phyloP scores from a whole-genome alignment of 2,113 vertebrate species.

The Xenopus tropicalis region DNA sequence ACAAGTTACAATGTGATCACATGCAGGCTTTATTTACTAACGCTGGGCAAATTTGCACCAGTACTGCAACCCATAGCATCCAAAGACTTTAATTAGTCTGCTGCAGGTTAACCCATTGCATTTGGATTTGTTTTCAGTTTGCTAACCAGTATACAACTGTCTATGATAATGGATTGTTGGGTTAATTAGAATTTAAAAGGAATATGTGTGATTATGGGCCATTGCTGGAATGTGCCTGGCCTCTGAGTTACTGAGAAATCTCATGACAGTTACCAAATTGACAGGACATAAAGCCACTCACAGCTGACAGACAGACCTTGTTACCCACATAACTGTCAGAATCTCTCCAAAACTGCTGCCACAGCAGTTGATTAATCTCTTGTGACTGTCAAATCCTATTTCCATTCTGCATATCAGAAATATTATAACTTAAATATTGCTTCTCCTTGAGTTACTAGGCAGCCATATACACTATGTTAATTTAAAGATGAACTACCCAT shows the following conservation, averaged over 20 bases:
- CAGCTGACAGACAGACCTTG: slow-evolving; percentile 13
- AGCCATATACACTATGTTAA: no score
- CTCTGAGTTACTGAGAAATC: slow-evolving; percentile 7
- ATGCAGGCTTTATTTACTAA: no score
- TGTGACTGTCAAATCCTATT: slow-evolving; percentile 21
- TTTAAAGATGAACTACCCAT: no score
- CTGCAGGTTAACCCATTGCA: no score
- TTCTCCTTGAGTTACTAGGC: no score
- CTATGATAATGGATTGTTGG: neutral
- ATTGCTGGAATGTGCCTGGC: neutral
- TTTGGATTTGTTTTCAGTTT: no score
- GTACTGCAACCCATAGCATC: no score
- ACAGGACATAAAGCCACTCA: slow-evolving; percentile 15
- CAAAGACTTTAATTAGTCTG: no score
- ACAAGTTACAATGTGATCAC: no score
- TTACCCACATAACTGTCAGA: slow-evolving; percentile 21
- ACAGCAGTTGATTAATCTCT: slow-evolving; percentile 8
- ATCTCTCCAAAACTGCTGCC: slow-evolving; percentile 6
- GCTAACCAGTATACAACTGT: no score
- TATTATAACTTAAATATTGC: no score
- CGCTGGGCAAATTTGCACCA: no score
- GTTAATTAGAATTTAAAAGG: neutral
- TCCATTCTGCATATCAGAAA: slow-evolving; percentile 2
- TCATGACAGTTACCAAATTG: neutral
- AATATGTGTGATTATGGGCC: neutral